Evolutionary conservation across 2,797 vertebrate genomes (phyloP), one percentile per base, ranked within the genome.

Genomic region (Eulemur albifrons): DNA sequence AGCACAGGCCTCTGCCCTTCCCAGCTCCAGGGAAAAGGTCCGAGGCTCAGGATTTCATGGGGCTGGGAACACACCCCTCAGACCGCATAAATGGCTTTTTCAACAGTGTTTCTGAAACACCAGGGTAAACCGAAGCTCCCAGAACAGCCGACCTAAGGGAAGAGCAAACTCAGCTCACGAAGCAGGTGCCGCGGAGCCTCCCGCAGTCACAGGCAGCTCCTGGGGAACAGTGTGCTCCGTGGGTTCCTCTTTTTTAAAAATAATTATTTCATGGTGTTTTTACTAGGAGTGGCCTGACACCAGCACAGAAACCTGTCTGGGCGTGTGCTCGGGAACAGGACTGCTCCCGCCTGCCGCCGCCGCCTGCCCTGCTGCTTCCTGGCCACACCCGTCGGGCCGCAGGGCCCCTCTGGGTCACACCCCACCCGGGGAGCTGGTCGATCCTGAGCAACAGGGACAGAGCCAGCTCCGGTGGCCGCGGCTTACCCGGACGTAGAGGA

Each of bases 401-500:
- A 15, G 2, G 25, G 9, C 4, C 67, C 65, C 7, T 3, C 10
- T 2, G n/a, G 32, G 10, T 54, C 57, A 40, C 27, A 18, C 57
- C 2, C 0, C 4, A 1, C 69, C 48, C 40, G 1, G 1, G 82
- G 69, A 54, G 27, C 69, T 1, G 0, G 17, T 20, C 0, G 14
- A 17, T 2, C 13, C 4, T 2, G 35, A 40, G 65, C 18, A 17
- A 7, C 2, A 1, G 43, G 50, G 10, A 38, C 8, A 32, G 7
- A 0, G 18, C 3, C 2, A 10, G 12, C 23, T 2, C 35, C 65
- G 9, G 32, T 2, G 27, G 25, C 50, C 15, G 5, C 0, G 7
- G 98, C 99, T 99, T 97, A 99, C 99, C 97, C 12, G 95, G 92
- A 99, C 96, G 32, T 99, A 99, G 2, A 98, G 90, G 2, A 67